Conservation (phyloP, 2,888 invertebrate genomes). For the Coecobrya sp. region DNA sequence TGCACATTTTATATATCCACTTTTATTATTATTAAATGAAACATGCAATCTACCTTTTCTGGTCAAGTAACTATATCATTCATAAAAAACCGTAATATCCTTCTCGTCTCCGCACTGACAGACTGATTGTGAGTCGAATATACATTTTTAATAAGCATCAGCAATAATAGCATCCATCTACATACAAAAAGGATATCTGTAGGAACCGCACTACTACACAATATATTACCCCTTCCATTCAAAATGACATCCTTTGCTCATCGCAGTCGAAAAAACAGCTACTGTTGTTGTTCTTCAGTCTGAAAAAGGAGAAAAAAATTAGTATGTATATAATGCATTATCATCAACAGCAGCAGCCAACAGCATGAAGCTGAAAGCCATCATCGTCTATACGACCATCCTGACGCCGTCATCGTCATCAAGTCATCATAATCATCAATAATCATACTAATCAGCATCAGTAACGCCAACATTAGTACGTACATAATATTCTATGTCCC, state of each 20-base stretch:
- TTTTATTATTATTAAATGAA: slow-evolving; percentile 33
- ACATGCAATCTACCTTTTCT: slow-evolving; percentile 63
- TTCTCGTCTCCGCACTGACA: slow-evolving; percentile 23
- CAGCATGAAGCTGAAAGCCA: slow-evolving; percentile 51
- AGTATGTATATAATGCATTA: slow-evolving; percentile 30
- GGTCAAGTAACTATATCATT: slow-evolving; percentile 64
- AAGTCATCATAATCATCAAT: slow-evolving; percentile 79
- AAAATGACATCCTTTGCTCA: slow-evolving; percentile 68
- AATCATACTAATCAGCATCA: slow-evolving; percentile 76
- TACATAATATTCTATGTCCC: slow-evolving; percentile 63
- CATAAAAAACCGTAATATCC: slow-evolving; percentile 72
- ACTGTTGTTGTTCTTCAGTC: slow-evolving; percentile 38
- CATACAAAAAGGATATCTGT: background rate
- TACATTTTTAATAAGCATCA: slow-evolving; percentile 62
- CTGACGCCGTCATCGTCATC: slow-evolving; percentile 78
- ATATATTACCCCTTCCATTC: slow-evolving; percentile 22
- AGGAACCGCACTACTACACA: background rate
- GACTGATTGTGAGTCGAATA: slow-evolving; percentile 22
- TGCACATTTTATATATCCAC: background rate
- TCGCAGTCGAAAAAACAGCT: slow-evolving; percentile 34
- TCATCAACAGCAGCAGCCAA: slow-evolving; percentile 6
- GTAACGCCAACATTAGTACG: slow-evolving; percentile 66
- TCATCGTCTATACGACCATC: slow-evolving; percentile 70
- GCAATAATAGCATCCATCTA: background rate
- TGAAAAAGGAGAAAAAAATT: slow-evolving; percentile 34